A percentile compares a stretch with the other conserved stretches of the same genome.
Conservation (phyloP, 2,888 invertebrate genomes). For the Macaria liturata region DNA sequence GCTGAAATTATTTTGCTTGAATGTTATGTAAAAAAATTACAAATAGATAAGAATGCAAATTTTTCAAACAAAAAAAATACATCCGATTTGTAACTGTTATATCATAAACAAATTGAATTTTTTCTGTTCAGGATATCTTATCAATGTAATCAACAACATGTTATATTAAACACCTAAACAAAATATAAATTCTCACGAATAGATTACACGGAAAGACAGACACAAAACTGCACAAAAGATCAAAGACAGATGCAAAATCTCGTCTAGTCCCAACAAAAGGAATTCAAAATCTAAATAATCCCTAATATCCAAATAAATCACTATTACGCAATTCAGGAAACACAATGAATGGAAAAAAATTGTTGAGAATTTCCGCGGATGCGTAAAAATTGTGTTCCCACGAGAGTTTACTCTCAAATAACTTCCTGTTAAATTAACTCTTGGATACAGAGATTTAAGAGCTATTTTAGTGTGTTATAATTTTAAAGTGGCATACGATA, state of each 20-base stretch:
- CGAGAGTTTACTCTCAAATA: constrained; percentile 46
- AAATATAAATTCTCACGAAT: not conserved
- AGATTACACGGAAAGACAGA: not conserved
- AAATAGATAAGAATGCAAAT: no score
- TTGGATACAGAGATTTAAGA: constrained; percentile 17
- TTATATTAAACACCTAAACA: no score
- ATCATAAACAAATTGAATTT: no score
- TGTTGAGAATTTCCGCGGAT: constrained; percentile 66
- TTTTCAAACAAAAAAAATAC: no score
- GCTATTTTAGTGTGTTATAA: constrained; percentile 25
- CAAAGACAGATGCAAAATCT: constrained; percentile 11
- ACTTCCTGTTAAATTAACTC: constrained; percentile 21
- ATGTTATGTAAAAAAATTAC: no score
- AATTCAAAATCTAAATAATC: constrained; percentile 26
- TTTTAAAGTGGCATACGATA: constrained; percentile 45
- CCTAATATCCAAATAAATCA: constrained; percentile 36
- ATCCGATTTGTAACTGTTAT: no score
- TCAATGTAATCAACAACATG: no score
- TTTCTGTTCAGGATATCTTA: no score
- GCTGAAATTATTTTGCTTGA: no score
- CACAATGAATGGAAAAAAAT: constrained; percentile 41
- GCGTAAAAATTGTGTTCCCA: constrained; percentile 71
- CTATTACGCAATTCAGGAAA: constrained; percentile 31
- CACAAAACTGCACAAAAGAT: constrained; percentile 3
- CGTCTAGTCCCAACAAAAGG: constrained; percentile 12